Base-by-base conservation (phyloP, 2,113 vertebrate genomes). In the Mesoclemmys tuberculata region DNA sequence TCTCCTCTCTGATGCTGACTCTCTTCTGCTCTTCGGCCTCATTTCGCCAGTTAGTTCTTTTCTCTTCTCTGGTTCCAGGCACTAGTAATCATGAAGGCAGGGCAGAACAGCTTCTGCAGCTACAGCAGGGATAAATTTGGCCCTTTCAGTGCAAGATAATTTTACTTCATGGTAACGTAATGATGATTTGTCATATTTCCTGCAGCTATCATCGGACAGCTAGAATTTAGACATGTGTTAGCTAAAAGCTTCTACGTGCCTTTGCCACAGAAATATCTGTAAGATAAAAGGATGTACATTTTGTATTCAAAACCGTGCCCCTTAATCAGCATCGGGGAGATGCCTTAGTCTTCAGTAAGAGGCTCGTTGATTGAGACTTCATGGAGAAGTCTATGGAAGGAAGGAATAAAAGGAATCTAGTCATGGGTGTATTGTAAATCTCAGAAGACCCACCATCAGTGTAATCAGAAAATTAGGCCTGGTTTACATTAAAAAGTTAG, bases 281-380 rank as follows among this genome's bases (percentile, higher is more conserved):
- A 11, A 77, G 29, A 18, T 56, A 10, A 49, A 13, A 41, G 8
- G 26, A 85, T 84, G 44, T 58, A 51, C n/a, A 38, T 55, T 12
- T 24, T 0, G 0, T 31, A 2, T 3, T 8, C 24, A 89, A 85
- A 88, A 87, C n/a, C 11, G 51, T 11, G 3, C 16, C 16, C 44
- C 11, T 91, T 27, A 49, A 12, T 27, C 56, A 35, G 41, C 4
- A 0, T 0, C 5, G 41, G 61, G 24, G 56, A 52, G 71, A 56
- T 21, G 3, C 41, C 19, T 16, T 0, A 75, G 24, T 41, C 46
- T 79, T 11, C 48, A 44, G 61, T 46, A 46, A 21, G 12, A 87
- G 79, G 5, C n/a, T 35, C 8, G 8, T 44, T 27, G 26, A 77
- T 27, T 26, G 77, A 79, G 46, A 48, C 77, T 31, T 49, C 77